A percentile compares a stretch with the other conserved stretches of the same genome.
Evolutionary conservation across 2,888 invertebrate species (phyloP).

Genomic region (Pseudococcus jackbeardsleyi): DNA sequence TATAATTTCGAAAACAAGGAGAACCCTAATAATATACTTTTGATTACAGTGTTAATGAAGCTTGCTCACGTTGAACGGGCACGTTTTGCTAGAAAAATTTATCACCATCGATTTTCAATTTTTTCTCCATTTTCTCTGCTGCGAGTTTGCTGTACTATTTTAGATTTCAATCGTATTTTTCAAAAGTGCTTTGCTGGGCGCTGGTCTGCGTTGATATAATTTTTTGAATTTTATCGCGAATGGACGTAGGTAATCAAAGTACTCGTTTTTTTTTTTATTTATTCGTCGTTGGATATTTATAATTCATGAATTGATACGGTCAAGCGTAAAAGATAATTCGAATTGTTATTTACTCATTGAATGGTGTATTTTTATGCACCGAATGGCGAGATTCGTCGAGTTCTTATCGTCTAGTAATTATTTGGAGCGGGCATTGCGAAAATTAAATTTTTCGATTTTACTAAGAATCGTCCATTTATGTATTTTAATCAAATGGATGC

Average conservation of each 20-base stretch:
- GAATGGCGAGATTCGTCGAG: not conserved
- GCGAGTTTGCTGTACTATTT: not conserved
- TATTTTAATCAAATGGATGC: not conserved
- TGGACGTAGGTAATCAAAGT: not conserved
- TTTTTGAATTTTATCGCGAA: not conserved
- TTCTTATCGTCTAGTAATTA: not conserved
- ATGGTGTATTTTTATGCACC: not conserved
- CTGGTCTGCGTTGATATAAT: not conserved
- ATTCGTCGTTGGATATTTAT: not conserved
- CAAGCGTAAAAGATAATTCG: constrained; percentile 5
- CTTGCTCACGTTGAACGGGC: not conserved
- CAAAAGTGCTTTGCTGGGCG: not conserved
- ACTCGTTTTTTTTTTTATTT: not conserved
- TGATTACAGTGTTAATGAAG: not conserved
- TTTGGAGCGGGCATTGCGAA: not conserved
- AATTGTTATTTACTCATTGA: constrained; percentile 1
- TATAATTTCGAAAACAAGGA: not conserved
- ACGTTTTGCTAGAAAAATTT: not conserved
- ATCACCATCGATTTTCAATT: constrained; percentile 29
- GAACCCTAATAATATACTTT: not conserved
- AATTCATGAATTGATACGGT: constrained; percentile 4
- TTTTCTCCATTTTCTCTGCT: not conserved
- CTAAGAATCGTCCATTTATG: no score
- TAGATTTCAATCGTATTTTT: not conserved
- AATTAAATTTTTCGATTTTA: not conserved